These are phyloP conservation scores for Synergus umbraculus DNA, from an alignment of 2,888 invertebrate species.

Conservation along the genomic window DNA sequence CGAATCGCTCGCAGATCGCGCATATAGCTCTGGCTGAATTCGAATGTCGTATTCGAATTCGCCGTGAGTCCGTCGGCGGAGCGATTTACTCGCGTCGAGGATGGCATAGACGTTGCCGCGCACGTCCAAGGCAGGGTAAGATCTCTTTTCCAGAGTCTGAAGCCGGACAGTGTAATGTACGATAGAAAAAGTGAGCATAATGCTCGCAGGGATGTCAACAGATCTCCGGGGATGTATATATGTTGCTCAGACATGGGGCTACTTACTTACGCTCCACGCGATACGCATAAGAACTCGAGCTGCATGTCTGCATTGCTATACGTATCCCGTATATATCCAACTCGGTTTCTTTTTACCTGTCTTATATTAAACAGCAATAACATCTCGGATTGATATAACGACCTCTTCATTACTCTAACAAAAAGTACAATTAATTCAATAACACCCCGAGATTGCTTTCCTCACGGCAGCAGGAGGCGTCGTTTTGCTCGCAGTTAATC, in stretches of 20 bases:
- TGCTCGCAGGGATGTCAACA: slow-evolving; percentile 63
- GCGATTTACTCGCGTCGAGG: slow-evolving; percentile 28
- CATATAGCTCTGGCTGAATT: slow-evolving; percentile 17
- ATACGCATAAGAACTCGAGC: slow-evolving; percentile 58
- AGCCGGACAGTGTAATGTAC: slow-evolving; percentile 50
- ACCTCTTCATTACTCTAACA: slow-evolving; percentile 32
- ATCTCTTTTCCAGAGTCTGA: slow-evolving; percentile 47
- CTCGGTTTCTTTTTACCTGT: slow-evolving; percentile 17
- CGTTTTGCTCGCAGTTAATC: slow-evolving; percentile 31
- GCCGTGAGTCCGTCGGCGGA: slow-evolving; percentile 6
- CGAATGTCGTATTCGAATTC: slow-evolving; percentile 32
- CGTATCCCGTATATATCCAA: not conserved
- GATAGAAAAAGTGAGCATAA: slow-evolving; percentile 58
- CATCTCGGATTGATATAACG: slow-evolving; percentile 30
- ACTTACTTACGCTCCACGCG: slow-evolving; percentile 60
- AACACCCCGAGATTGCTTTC: slow-evolving; percentile 35
- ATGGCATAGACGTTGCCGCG: slow-evolving; percentile 6
- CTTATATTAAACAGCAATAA: slow-evolving; percentile 35
- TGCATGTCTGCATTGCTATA: slow-evolving; percentile 3
- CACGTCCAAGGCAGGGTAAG: slow-evolving; percentile 35
- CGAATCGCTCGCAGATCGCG: slow-evolving; percentile 29
- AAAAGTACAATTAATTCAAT: slow-evolving; percentile 41
- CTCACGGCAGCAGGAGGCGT: slow-evolving; percentile 25
- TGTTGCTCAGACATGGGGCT: slow-evolving; percentile 43
- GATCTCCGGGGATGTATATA: slow-evolving; percentile 62